Percentiles rank a stretch among this genome's conserved stretches.
Conservation (phyloP, 2,888 invertebrate genomes). For the Lepidonotus clava region DNA sequence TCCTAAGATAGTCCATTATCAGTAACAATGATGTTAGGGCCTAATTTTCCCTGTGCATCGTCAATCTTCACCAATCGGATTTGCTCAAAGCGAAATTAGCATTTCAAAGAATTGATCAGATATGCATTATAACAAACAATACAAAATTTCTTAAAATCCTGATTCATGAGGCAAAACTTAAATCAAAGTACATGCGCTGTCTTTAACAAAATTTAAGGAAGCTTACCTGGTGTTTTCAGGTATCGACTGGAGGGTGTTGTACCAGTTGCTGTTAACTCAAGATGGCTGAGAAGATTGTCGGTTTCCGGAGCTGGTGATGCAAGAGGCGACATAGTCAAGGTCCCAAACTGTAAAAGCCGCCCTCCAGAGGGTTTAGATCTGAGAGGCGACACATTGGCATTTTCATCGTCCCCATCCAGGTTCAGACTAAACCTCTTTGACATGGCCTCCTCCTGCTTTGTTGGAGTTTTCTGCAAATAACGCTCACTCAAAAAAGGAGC, state of each 20-base stretch:
- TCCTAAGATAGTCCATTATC: no score
- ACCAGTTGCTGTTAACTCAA: neutral
- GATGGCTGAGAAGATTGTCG: neutral
- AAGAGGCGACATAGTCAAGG: neutral
- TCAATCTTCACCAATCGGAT: no score
- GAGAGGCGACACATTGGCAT: neutral
- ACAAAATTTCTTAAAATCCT: no score
- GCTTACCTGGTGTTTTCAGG: neutral
- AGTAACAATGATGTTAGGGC: no score
- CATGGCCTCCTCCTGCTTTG: constrained; percentile 10
- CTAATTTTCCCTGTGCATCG: no score
- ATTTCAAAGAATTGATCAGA: no score
- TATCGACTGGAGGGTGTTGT: neutral
- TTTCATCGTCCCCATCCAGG: neutral
- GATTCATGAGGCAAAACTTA: no score
- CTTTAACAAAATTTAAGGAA: no score
- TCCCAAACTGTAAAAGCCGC: neutral
- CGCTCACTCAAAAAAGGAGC: neutral
- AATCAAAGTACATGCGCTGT: no score
- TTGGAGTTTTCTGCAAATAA: constrained; percentile 19
- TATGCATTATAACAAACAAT: no score
- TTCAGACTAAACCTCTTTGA: constrained; percentile 27
- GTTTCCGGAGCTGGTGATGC: neutral
- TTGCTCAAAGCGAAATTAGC: no score
- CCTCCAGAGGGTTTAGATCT: neutral